Evolutionary conservation across 1,140 invertebrate species (phyloP), one percentile per base, ranked within the genome.

Genomic region (Leptinotarsa defecta): DNA sequence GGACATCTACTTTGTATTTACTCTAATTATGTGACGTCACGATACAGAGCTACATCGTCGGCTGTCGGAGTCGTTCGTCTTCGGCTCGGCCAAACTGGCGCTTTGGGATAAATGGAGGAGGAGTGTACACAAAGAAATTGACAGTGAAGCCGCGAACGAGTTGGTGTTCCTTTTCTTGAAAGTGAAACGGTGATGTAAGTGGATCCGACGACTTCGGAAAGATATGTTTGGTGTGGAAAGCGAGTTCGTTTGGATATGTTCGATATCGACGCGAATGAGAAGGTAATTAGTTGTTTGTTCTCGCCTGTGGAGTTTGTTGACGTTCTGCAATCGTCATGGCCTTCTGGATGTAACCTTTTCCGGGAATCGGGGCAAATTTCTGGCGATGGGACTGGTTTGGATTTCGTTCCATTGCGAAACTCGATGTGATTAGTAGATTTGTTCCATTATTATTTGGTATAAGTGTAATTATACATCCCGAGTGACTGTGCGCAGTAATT

Each of bases 11-110:
- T 91, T 91, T 91, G 90, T 91, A 91, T 91, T 91, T 91, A 91
- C 90, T 91, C 89, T 91, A 91, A 91, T 91, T 91, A 91, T 89
- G 87, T 91, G 91, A 91, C 90, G 90, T 91, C 91, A 91, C 89
- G 86, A 88, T 89, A 89, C 87, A 88, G 86, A 86, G 84, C 83
- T 81, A 80, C 74, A 43, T 43, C 34, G 34, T 43, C 34, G 34
- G 34, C 8, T 43, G 34, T 43, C 34, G 34, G 34, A 78, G 71
- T 79, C 78, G 80, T 78, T 74, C 78, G 84, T 84, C 76, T 81
- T 83, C 81, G 81, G 82, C 74, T 79, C 76, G 77, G 49, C 80
- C 75, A 77, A 78, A 76, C 77, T 73, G 79, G 77, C 72, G 80
- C 80, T 79, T 79, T 78, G 77, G 70, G 75, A 78, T 77, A 78